phyloP scores from a whole-genome alignment of 2,113 vertebrate species.

The Mesoclemmys tuberculata region DNA sequence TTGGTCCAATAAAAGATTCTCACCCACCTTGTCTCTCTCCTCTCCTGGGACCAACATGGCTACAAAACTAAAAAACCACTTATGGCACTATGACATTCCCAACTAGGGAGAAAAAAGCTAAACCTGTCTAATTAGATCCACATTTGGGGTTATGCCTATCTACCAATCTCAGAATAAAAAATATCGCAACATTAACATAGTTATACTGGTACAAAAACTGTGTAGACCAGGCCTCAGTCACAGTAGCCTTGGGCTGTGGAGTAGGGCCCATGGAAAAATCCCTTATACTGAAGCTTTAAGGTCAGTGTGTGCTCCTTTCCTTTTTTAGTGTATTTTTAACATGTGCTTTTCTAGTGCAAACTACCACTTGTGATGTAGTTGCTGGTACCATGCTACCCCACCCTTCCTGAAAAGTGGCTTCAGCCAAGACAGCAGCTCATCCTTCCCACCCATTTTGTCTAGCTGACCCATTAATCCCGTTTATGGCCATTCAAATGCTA shows the following conservation, averaged over 20 bases:
- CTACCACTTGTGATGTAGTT: accelerated
- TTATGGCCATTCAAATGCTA: not conserved
- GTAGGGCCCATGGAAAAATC: accelerated
- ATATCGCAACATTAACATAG: too few relatives aligned
- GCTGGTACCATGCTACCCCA: accelerated
- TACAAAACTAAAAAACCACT: too few relatives aligned
- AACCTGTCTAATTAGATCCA: too few relatives aligned
- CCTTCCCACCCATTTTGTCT: accelerated
- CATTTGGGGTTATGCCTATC: too few relatives aligned
- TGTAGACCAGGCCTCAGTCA: not conserved
- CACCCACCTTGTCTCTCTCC: too few relatives aligned
- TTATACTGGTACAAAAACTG: not conserved
- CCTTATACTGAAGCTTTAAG: accelerated
- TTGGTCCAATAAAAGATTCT: too few relatives aligned
- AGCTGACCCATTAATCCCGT: accelerated
- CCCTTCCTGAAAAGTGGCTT: not conserved
- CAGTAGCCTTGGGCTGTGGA: not conserved
- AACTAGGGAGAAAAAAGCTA: too few relatives aligned
- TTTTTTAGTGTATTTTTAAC: not conserved
- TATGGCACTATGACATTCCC: too few relatives aligned
- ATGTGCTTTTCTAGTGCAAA: not conserved
- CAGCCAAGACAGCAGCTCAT: not conserved
- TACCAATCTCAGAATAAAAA: too few relatives aligned
- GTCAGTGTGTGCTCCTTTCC: accelerated
- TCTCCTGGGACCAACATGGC: too few relatives aligned